phyloP scores from a whole-genome alignment of 35 echinoderm and acorn worm species.

The Anneissia japonica region DNA sequence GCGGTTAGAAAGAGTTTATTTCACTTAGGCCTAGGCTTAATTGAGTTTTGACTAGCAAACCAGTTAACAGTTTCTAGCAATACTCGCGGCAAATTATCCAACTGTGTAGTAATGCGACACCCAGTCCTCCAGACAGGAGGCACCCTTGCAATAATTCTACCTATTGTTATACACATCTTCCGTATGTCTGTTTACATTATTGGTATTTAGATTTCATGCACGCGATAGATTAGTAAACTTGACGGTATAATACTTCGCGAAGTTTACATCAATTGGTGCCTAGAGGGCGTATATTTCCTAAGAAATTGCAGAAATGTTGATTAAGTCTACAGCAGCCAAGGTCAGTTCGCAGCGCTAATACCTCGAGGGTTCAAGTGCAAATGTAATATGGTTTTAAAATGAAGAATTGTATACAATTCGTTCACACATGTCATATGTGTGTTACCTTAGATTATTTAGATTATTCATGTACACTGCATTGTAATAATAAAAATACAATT shows the following conservation, averaged over 20 bases:
- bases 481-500: no score
- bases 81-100: neutral
- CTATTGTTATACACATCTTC: neutral
- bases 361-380: neutral
- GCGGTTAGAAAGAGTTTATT: no score
- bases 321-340: neutral
- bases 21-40: no score
- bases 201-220: neutral
- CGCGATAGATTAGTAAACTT: neutral
- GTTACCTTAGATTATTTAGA: no score
- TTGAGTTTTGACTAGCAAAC: no score
- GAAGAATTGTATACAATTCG: no score
- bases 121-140: neutral
- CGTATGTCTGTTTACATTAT: neutral
- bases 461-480: no score
- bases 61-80: no score
- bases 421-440: no score
- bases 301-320: neutral
- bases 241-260: neutral
- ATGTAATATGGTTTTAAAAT: no score
- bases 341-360: neutral
- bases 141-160: neutral
- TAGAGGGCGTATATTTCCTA: neutral
- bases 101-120: no score
- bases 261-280: neutral